Conservation (phyloP, 2,888 invertebrate species). For the Siphonodentalium dalli region DNA sequence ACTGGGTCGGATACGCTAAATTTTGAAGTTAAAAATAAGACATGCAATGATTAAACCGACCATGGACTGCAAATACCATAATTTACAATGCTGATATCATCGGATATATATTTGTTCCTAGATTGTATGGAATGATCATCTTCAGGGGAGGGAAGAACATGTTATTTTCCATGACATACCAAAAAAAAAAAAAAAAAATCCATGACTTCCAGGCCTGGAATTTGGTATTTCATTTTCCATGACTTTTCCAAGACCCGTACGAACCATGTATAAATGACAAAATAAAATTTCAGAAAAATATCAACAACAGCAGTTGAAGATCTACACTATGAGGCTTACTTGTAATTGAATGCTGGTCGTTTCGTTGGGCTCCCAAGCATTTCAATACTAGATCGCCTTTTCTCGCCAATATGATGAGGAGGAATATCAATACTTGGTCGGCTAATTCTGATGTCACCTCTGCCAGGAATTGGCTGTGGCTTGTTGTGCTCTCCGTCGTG, state of each 20-base stretch:
- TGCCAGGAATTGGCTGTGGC: constrained; percentile 34
- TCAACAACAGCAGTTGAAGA: not conserved
- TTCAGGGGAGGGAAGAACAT: too few relatives aligned
- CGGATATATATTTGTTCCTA: too few relatives aligned
- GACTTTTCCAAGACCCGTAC: too few relatives aligned
- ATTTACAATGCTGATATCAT: too few relatives aligned
- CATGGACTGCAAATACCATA: too few relatives aligned
- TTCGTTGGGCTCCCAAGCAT: constrained; percentile 75
- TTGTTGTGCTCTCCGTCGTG: constrained; percentile 14
- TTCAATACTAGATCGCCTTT: constrained; percentile 82
- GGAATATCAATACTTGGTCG: constrained; percentile 52
- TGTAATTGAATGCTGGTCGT: constrained; percentile 77
- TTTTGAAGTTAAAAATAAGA: too few relatives aligned
- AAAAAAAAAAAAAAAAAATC: not conserved
- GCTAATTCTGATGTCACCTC: constrained; percentile 41
- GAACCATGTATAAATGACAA: too few relatives aligned
- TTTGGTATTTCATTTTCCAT: too few relatives aligned
- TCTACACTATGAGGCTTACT: constrained; percentile 66
- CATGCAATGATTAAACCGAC: too few relatives aligned
- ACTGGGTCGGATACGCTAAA: too few relatives aligned
- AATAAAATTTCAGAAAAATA: not conserved
- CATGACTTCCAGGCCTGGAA: not conserved
- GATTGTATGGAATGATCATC: too few relatives aligned
- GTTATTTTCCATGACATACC: too few relatives aligned
- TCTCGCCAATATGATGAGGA: constrained; percentile 67